These are phyloP conservation scores for Phenacoccus solenopsis DNA, from an alignment of 1,140 invertebrate species.

Conservation along the genomic window DNA sequence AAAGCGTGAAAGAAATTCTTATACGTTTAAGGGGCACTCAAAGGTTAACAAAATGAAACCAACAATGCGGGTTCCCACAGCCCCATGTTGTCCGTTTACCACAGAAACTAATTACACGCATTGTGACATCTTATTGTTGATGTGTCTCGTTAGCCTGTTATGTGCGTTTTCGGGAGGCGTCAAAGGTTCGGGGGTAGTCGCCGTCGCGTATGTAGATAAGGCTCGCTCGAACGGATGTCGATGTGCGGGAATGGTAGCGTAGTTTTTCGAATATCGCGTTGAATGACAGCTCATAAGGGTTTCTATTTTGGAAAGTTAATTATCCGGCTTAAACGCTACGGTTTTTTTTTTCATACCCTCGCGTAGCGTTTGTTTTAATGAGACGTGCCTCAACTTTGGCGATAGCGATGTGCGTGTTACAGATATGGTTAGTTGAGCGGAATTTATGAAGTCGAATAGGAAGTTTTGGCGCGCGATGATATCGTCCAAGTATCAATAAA, in stretches of 20 bases:
- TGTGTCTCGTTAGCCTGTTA: background rate
- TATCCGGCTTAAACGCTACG: too few relatives aligned
- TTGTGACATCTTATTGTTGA: slow-evolving; percentile 18
- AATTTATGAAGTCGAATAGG: too few relatives aligned
- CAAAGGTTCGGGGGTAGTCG: background rate
- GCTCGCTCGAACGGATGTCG: background rate
- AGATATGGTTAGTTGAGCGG: too few relatives aligned
- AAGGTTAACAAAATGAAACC: slow-evolving; percentile 13
- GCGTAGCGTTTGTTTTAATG: too few relatives aligned
- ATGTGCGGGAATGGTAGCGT: slow-evolving; percentile 11
- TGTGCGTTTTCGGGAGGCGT: background rate
- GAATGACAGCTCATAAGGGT: slow-evolving; percentile 14
- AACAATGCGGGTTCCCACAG: slow-evolving; percentile 16
- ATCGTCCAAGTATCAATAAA: background rate
- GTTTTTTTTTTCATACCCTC: too few relatives aligned
- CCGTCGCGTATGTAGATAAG: background rate
- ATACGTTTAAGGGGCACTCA: slow-evolving; percentile 8
- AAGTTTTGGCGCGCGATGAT: background rate
- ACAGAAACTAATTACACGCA: slow-evolving; percentile 15
- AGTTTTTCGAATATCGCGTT: background rate
- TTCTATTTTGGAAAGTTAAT: slow-evolving; percentile 2
- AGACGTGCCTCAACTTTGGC: too few relatives aligned
- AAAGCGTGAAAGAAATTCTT: slow-evolving; percentile 13
- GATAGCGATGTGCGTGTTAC: too few relatives aligned
- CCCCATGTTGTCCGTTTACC: background rate